Base-by-base conservation (phyloP, 1,140 invertebrate genomes). In the Mylabris phalerata region DNA sequence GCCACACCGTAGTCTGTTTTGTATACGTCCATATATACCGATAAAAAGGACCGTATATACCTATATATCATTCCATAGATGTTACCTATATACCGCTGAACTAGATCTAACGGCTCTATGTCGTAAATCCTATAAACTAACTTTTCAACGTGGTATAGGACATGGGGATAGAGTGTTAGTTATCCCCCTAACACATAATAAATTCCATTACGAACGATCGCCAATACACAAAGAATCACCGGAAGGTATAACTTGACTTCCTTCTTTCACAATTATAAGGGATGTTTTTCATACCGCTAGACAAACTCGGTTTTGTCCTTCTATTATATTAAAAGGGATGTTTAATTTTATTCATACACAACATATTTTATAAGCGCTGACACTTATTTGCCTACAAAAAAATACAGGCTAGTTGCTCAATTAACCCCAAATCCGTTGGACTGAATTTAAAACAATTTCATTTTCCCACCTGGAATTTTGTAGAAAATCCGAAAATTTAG, bases 171-270 rank as follows among this genome's bases (percentile, higher is more conserved):
- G 32, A 32, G 2, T 32, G 32, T 41, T 27, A 45, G 46, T 54
- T 50, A 42, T 50, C 48, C 55, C 40, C 49, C 25, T 59, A 67
- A 66, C 65, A 69, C 67, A 67, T 67, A 65, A 69, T 69, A 69
- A 69, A 69, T 69, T 69, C 67, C 63, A 66, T 69, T 67, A 62
- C 63, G 55, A 48, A 61, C 59, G 55, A 50, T 48, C 66, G 56
- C 45, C 55, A 57, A 66, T 40, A 63, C 64, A 56, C 45, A 55
- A 65, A 67, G 59, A 67, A 63, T 64, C 67, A 50, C 49, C 49
- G 59, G 60, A 42, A 42, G 9, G 11, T 42, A 42, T 42, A 19
- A 19, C 9, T n/a, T 10, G 41, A 11, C 41, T 11, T 42, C 4
- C 9, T 10, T 42, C 4, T 19, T 19, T 19, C 1, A 19, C 9